Evolutionary conservation across 2,113 vertebrate species (phyloP), one percentile per base, ranked within the genome.

Genomic region (Anhinga anhinga): DNA sequence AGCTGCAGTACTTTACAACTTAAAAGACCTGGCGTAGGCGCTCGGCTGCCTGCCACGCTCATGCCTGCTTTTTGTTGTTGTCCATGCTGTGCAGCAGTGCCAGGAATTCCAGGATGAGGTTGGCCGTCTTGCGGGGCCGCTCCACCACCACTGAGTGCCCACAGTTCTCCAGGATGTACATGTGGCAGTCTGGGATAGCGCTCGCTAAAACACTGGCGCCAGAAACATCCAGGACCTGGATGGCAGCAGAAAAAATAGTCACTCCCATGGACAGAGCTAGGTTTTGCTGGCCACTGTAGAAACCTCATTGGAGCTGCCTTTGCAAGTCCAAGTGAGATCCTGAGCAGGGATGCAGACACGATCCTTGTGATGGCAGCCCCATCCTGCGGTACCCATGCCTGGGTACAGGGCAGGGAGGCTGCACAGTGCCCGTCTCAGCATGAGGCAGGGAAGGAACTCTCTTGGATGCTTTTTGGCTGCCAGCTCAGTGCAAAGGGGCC

Each of bases 101-200:
- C 89, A 99, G 92, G 86, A 99, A 99, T 97, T 99, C 98, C 14
- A 98, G 40, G 10, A 99, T 97, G 91, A 99, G 98, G 74, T 98
- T 98, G 45, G 99, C 99, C 0, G 98, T 98, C 95, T 99, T 99
- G 77, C 99, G 98, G 17, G 99, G 99, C 45, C 98, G 98, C 96
- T 99, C 99, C 98, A 99, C 96, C 56, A 98, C 97, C 96, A 99
- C 98, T 0, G 98, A 98, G 97, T 99, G 99, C 53, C 99, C 99
- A 3, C 99, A 99, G 98, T 98, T 98, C 87, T 99, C 99, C 96
- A 99, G 95, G 85, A 99, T 95, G 34, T 98, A 98, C 90, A 99
- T 98, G 15, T 98, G 98, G 96, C 98, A 99, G 87, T 97, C 96
- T 1, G 98, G 96, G 45, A 99, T 95, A 1, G 98, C 97, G 1